phyloP scores from a whole-genome alignment of 2,888 invertebrate species.

The Acanthosoma haemorrhoidale region DNA sequence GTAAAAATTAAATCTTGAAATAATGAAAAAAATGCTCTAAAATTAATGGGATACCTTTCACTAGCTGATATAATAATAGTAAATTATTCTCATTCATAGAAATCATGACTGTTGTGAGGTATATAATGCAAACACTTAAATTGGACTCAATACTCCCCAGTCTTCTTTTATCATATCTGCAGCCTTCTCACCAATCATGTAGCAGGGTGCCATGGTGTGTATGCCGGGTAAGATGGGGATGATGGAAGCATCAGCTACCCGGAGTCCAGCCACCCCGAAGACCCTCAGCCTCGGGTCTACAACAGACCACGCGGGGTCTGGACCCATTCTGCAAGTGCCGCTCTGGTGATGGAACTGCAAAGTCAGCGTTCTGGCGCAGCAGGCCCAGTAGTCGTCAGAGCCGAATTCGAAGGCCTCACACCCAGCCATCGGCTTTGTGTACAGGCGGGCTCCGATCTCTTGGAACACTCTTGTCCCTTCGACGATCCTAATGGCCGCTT shows the following conservation, averaged over 20 bases:
- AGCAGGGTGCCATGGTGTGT: conserved; percentile 53
- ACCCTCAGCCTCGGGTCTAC: conserved; percentile 46
- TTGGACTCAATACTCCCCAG: conserved; percentile 50
- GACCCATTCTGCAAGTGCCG: conserved; percentile 44
- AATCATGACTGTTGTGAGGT: too few relatives aligned
- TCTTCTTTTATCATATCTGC: conserved; percentile 49
- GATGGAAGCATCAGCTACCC: conserved; percentile 54
- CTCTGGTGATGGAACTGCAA: conserved; percentile 65
- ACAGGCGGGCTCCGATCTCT: conserved; percentile 51
- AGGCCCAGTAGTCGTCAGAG: conserved; percentile 68
- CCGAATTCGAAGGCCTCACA: conserved; percentile 58
- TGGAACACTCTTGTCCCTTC: conserved; percentile 53
- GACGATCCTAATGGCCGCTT: conserved; percentile 55
- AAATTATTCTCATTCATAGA: too few relatives aligned
- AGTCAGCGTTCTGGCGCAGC: conserved; percentile 63
- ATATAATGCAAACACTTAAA: conserved; percentile 63
- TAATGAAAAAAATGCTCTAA: too few relatives aligned
- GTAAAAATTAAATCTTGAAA: too few relatives aligned
- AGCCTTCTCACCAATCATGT: conserved; percentile 56
- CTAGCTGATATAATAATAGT: too few relatives aligned
- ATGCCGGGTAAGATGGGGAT: conserved; percentile 54
- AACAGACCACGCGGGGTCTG: conserved; percentile 40
- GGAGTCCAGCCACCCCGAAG: conserved; percentile 48
- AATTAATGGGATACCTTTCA: too few relatives aligned
- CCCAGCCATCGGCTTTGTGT: conserved; percentile 59